Conservation (phyloP, 2,797 vertebrate genomes). For the Phaenicophaeus curvirostris region DNA sequence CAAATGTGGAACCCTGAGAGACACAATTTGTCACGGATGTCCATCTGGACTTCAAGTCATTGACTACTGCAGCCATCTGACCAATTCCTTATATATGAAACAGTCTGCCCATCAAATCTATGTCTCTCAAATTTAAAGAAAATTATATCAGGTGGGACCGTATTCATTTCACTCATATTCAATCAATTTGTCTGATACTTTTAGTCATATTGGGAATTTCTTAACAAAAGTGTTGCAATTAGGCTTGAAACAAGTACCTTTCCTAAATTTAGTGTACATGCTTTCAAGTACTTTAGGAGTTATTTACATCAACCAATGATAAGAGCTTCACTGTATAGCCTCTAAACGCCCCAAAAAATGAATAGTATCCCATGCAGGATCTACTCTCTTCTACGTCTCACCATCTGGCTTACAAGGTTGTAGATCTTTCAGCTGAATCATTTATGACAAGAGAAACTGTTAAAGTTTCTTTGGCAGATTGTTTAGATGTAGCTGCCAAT, state of each 20-base stretch:
- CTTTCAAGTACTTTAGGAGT: neutral
- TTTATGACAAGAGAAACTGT: conserved; percentile 49
- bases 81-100: no score
- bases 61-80: no score
- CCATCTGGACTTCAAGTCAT: no score
- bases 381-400: conserved; percentile 7
- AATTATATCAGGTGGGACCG: no score
- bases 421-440: conserved; percentile 62
- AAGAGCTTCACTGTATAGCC: neutral
- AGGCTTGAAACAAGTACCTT: neutral
- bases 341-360: accelerated
- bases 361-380: neutral
- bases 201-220: neutral
- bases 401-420: conserved; percentile 53
- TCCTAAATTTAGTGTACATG: neutral
- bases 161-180: neutral
- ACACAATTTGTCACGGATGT: no score
- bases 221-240: neutral
- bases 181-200: neutral
- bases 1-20: no score
- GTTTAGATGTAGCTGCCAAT: conserved; percentile 58
- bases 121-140: no score
- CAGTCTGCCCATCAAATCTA: no score
- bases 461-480: conserved; percentile 58
- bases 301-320: neutral